A percentile compares a stretch with the other conserved stretches of the same genome.
Evolutionary conservation across 2,797 vertebrate genomes (phyloP).

Genomic region (Leucoraja ocellata): DNA sequence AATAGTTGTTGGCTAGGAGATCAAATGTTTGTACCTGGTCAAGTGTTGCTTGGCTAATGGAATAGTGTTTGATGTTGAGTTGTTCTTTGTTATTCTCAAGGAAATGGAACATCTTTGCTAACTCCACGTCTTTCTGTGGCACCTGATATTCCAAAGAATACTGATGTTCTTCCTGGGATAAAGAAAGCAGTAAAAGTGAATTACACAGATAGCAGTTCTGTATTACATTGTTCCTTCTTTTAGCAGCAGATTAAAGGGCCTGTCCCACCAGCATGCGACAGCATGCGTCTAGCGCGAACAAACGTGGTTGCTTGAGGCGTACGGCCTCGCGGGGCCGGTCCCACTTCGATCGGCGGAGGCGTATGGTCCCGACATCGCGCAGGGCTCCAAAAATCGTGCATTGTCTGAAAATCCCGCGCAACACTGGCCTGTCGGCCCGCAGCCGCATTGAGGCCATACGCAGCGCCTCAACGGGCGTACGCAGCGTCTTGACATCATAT

Average conservation of each 20-base stretch:
- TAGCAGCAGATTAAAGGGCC: neutral
- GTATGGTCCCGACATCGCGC: too few species aligned
- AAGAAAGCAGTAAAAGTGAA: constrained; percentile 16
- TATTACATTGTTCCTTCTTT: neutral
- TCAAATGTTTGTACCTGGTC: constrained; percentile 52
- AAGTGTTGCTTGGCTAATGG: constrained; percentile 54
- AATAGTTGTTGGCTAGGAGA: neutral
- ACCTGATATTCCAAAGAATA: constrained; percentile 52
- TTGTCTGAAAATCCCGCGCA: too few species aligned
- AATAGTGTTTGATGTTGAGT: constrained; percentile 52
- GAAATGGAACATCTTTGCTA: constrained; percentile 54
- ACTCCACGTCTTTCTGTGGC: constrained; percentile 45
- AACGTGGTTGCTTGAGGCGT: too few species aligned
- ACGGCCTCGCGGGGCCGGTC: too few species aligned
- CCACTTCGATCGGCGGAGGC: too few species aligned
- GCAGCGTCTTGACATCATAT: too few species aligned
- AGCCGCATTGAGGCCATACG: too few species aligned
- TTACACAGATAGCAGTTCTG: neutral
- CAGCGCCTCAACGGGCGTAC: too few species aligned
- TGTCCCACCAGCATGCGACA: too few species aligned
- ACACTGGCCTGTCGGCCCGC: too few species aligned
- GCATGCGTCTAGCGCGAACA: too few species aligned
- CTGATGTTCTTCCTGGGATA: constrained; percentile 51
- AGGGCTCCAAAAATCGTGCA: too few species aligned
- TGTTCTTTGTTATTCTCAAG: constrained; percentile 51